A percentile compares a stretch with the other conserved stretches of the same genome.
These are phyloP conservation scores for Hirtodrosophila confusa DNA, from an alignment of 2,888 invertebrate genomes.

Conservation along the genomic window DNA sequence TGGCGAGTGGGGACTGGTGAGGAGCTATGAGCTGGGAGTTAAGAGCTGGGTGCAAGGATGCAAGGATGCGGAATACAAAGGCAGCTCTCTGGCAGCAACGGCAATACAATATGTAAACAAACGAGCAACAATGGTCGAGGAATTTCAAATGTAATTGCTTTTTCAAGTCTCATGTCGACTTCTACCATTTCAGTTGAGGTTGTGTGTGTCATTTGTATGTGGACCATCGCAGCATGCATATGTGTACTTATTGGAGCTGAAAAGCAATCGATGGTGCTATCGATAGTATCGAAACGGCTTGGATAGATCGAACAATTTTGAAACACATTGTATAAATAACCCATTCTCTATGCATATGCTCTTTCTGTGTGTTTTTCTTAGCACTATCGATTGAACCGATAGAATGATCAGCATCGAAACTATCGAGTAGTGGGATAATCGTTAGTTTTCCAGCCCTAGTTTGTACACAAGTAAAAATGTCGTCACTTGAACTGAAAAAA, in stretches of 20 bases:
- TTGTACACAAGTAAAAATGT: constrained; percentile 2
- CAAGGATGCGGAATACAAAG: constrained; percentile 8
- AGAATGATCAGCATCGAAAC: no score
- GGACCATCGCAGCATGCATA: not conserved
- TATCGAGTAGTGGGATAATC: no score
- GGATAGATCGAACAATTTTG: no score
- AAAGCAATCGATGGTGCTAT: no score
- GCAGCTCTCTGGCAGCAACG: constrained; percentile 10
- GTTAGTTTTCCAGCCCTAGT: not conserved
- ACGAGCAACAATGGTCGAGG: constrained; percentile 39
- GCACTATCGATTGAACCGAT: no score
- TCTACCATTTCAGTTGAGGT: constrained; percentile 10
- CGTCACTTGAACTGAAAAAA: constrained; percentile 39
- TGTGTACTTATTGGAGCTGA: not conserved
- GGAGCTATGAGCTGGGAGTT: not conserved
- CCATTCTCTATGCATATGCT: no score
- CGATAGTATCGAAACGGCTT: no score
- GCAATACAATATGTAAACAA: constrained; percentile 32
- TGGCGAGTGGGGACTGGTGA: not conserved
- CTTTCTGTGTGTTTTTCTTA: no score
- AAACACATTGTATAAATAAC: no score
- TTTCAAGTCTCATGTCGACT: constrained; percentile 20
- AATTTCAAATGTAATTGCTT: constrained; percentile 69
- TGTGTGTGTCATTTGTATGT: constrained; percentile 3
- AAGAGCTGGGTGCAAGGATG: constrained; percentile 6